Conservation (phyloP, 1,140 invertebrate genomes). For the Wasmannia auropunctata region DNA sequence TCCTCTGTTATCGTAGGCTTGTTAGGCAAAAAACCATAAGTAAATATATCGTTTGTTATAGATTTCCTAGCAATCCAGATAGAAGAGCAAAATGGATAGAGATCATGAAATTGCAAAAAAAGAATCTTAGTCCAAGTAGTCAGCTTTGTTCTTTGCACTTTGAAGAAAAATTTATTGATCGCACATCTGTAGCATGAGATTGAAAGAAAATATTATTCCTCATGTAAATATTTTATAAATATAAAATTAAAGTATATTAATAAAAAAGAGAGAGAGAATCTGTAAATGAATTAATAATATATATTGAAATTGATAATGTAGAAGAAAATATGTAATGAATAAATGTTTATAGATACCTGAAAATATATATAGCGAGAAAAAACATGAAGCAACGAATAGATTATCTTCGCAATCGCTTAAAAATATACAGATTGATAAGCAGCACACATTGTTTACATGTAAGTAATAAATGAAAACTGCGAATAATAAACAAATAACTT, state of each 20-base stretch:
- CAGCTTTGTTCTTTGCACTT: neutral
- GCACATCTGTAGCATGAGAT: neutral
- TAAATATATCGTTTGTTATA: neutral
- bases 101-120: neutral
- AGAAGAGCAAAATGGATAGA: neutral
- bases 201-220: neutral
- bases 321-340: neutral
- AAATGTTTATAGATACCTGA: neutral
- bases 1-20: too few species aligned
- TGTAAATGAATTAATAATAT: neutral
- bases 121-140: neutral
- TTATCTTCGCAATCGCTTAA: neutral
- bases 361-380: neutral
- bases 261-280: too few species aligned
- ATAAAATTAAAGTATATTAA: too few species aligned
- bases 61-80: neutral
- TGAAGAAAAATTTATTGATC: neutral
- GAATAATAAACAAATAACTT: neutral
- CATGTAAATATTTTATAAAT: neutral
- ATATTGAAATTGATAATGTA: neutral
- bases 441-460: neutral
- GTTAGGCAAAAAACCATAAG: too few species aligned
- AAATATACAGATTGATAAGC: neutral
- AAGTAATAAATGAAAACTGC: neutral
- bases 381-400: neutral